These are phyloP conservation scores for Vanessa atalanta DNA, from an alignment of 1,140 invertebrate species.

Conservation along the genomic window DNA sequence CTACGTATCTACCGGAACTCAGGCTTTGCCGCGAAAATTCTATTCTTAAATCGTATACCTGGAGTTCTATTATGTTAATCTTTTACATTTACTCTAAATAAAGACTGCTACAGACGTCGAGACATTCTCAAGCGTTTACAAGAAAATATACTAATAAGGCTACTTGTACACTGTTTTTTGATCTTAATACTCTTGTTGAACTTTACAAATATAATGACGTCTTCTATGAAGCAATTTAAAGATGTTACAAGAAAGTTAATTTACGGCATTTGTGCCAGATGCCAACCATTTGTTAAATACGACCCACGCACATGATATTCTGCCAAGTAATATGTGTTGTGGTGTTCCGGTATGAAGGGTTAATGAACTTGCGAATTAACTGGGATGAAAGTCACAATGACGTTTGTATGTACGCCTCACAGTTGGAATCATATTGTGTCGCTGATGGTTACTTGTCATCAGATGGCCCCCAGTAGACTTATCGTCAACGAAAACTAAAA, in stretches of 20 bases:
- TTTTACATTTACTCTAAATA: background rate
- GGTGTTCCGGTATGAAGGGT: background rate
- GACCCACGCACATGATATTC: background rate
- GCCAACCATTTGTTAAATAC: no score
- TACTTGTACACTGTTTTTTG: background rate
- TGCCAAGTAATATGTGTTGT: background rate
- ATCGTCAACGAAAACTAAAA: background rate
- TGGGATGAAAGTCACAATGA: background rate
- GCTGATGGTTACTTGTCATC: no score
- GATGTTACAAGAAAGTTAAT: no score
- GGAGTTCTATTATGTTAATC: background rate
- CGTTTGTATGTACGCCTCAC: background rate
- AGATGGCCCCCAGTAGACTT: background rate
- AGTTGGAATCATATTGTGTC: background rate
- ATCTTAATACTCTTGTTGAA: background rate
- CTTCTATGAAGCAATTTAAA: background rate
- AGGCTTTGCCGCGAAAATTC: background rate
- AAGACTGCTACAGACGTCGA: background rate
- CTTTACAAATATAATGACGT: background rate
- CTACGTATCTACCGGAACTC: conserved; percentile 15
- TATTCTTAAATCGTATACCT: background rate
- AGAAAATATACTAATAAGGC: background rate
- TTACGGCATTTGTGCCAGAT: no score
- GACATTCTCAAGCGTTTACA: background rate
- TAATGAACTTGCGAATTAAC: background rate